Percentiles rank a stretch among this genome's conserved stretches.
These are phyloP conservation scores for Cantharis rufa DNA, from an alignment of 2,888 invertebrate genomes.

Conservation along the genomic window DNA sequence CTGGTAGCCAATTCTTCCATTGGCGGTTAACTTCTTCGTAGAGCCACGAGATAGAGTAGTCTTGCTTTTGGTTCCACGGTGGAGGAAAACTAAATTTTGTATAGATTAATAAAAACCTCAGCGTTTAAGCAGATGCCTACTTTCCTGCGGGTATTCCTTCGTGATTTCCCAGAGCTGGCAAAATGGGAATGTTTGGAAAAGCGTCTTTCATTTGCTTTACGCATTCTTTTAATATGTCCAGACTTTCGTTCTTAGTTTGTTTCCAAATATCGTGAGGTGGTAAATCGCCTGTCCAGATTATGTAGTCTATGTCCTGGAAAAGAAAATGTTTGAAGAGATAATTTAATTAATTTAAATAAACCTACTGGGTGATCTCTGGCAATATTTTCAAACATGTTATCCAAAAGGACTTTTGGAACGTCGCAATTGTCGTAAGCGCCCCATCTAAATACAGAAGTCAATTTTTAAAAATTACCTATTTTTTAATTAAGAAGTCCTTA, in stretches of 20 bases:
- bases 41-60: constrained; percentile 85
- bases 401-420: constrained; percentile 85
- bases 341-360: constrained; percentile 24
- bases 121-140: constrained; percentile 54
- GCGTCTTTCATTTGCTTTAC: constrained; percentile 79
- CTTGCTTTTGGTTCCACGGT: constrained; percentile 78
- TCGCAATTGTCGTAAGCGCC: constrained; percentile 95
- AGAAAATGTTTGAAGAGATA: not conserved
- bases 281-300: constrained; percentile 95
- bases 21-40: constrained; percentile 85
- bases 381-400: constrained; percentile 88
- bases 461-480: no score
- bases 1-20: constrained; percentile 90
- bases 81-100: constrained; percentile 77
- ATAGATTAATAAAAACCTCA: not conserved
- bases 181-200: constrained; percentile 90
- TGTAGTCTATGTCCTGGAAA: constrained; percentile 84
- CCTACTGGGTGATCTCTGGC: constrained; percentile 78
- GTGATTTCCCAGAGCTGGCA: constrained; percentile 94
- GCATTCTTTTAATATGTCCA: constrained; percentile 80
- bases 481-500: constrained; percentile 35
- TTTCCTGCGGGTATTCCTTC: constrained; percentile 96
- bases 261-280: constrained; percentile 96
- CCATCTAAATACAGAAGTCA: constrained; percentile 62
- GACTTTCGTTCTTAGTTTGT: constrained; percentile 83